Evolutionary conservation across 2,797 vertebrate species (phyloP).

Genomic region (Hemitrygon akajei): DNA sequence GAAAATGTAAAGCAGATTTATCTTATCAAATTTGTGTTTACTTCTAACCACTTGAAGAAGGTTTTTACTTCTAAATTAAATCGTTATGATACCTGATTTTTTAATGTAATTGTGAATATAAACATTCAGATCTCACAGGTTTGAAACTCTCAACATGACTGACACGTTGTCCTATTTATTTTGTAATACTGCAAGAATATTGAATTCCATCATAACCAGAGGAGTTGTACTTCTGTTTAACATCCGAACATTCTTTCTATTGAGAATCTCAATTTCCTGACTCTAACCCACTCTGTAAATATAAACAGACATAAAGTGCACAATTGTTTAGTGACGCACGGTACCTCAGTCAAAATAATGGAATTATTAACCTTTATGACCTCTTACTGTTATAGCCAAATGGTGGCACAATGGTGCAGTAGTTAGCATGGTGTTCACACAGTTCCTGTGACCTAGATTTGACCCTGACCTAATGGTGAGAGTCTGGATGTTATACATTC

Average conservation of each 20-base stretch:
- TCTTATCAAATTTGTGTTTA: not conserved
- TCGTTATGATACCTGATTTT: not conserved
- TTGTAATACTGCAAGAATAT: not conserved
- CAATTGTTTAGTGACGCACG: not conserved
- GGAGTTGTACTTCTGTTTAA: not conserved
- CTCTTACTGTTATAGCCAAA: not conserved
- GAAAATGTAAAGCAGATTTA: not conserved
- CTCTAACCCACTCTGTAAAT: not conserved
- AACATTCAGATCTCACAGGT: conserved; percentile 5
- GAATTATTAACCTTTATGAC: not conserved
- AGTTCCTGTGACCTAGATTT: too few species aligned
- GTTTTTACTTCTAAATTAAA: not conserved
- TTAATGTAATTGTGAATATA: not conserved
- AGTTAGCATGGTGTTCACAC: too few species aligned
- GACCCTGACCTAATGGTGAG: too few species aligned
- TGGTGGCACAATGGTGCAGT: too few species aligned
- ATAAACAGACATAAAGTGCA: not conserved
- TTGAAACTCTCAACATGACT: not conserved
- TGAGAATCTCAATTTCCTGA: not conserved
- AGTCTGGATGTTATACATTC: too few species aligned
- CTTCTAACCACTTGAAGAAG: not conserved
- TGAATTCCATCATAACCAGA: not conserved
- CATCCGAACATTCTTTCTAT: not conserved
- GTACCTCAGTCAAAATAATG: not conserved
- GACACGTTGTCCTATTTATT: not conserved